Percentiles rank a stretch among this genome's conserved stretches.
Conservation (phyloP, 1,140 invertebrate species). For the Trichomalopsis sarcophagae region DNA sequence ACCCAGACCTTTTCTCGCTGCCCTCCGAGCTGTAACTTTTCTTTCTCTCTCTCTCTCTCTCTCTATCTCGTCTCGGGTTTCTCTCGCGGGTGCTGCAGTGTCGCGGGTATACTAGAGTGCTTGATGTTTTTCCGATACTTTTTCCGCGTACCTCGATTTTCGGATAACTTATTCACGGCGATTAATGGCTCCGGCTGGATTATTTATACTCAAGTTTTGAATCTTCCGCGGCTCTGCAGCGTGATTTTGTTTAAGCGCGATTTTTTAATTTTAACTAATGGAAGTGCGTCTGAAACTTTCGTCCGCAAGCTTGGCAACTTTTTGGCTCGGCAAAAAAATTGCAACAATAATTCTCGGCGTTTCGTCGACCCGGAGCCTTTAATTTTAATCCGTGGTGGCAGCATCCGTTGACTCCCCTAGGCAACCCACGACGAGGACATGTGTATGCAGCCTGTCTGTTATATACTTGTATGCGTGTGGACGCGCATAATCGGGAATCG, state of each 20-base stretch:
- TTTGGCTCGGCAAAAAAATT: too few species aligned
- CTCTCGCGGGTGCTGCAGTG: background rate
- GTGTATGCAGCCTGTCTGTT: too few species aligned
- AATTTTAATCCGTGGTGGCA: constrained; percentile 2
- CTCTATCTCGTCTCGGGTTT: background rate
- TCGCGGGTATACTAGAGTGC: background rate
- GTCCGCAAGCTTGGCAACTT: too few species aligned
- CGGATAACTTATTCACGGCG: background rate
- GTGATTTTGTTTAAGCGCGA: background rate
- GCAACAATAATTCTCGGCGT: too few species aligned
- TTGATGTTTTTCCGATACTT: constrained; percentile 6
- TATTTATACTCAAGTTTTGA: background rate
- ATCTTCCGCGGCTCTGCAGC: background rate
- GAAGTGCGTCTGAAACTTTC: too few species aligned
- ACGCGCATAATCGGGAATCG: background rate
- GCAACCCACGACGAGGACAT: too few species aligned
- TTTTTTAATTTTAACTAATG: too few species aligned
- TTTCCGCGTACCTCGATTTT: background rate
- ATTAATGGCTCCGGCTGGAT: background rate
- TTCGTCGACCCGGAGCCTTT: background rate
- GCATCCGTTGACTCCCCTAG: background rate
- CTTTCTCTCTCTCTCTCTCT: background rate
- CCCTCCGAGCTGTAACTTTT: background rate
- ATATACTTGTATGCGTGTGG: too few species aligned
- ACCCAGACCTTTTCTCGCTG: constrained; percentile 34